Base-by-base conservation (phyloP, 23 tunicate species). In the Ascidia mentula region DNA sequence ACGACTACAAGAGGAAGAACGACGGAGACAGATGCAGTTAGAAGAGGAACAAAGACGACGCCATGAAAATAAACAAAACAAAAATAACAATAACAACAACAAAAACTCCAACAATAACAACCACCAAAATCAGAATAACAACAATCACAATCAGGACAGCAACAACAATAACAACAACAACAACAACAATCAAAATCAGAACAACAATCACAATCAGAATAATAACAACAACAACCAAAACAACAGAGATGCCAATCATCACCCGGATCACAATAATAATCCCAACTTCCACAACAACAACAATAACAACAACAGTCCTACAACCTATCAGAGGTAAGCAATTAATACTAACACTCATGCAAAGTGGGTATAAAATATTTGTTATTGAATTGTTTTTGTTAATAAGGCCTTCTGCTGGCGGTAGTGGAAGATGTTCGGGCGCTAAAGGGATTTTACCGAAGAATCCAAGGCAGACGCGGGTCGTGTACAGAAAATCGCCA, bases 401-500 rank as follows among this genome's bases (percentile, higher is more conserved):
- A 18, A 69, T 36, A 12, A 77, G 93, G 38, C 74, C 79, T 36
- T 31, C 87, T 1, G 1, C 65, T 3, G 24, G 24, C 13, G 73
- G 69, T 0, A 75, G 79, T 31, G 73, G 78, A 34, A n/a, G 97
- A 37, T 91, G 97, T 73, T 45, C 76, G 34, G 86, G 82, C 30
- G 70, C 86, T 28, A 39, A 40, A 0, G 97, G 97, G 5, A 32
- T 69, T 24, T 42, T 42, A 9, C 84, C 97, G 18, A 34, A 72
- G 22, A 77, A 85, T 36, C 81, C 89, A 24, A 79, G 76, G 31
- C 97, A 91, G 72, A 85, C 90, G 1, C 37, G 80, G 70, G 77
- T 78, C 24, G 37, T 69, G 3, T 91, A 37, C 60, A 81, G 81
- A 60, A 82, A 38, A 37, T 91, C 97, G 3, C 97, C 90, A 9